A percentile compares a stretch with the other conserved stretches of the same genome.
These are phyloP conservation scores for Gorsachius goisagi DNA, from an alignment of 2,113 vertebrate genomes.

Conservation along the genomic window DNA sequence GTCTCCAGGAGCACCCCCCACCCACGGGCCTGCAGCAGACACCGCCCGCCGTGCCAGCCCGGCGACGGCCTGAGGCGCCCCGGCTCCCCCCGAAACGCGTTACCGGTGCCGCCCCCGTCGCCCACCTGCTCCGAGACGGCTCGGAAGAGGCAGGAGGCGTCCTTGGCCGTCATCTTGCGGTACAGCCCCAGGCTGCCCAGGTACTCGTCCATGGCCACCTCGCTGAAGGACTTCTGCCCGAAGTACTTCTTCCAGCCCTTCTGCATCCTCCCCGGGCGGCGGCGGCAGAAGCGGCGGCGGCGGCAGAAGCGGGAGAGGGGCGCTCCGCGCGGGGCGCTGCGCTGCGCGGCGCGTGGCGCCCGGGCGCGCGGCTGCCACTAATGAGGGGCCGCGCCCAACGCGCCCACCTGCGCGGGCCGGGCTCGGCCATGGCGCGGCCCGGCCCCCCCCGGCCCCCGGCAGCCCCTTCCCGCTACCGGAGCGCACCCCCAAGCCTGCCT, in stretches of 20 bases:
- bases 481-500: fast-evolving
- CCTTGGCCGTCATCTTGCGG: slow-evolving; percentile 92
- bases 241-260: slow-evolving; percentile 91
- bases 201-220: slow-evolving; percentile 94
- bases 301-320: too few relatives aligned
- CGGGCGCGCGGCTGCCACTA: slow-evolving; percentile 27
- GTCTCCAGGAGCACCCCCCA: background rate
- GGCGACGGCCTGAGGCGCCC: background rate
- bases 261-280: slow-evolving; percentile 78
- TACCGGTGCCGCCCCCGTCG: background rate
- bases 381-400: background rate
- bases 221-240: slow-evolving; percentile 76
- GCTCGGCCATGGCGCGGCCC: background rate
- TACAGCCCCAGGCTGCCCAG: slow-evolving; percentile 89
- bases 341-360: background rate
- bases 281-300: background rate
- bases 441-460: background rate
- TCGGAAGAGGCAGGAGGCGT: slow-evolving; percentile 93
- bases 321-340: background rate
- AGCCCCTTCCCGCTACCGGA: too few relatives aligned
- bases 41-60: background rate
- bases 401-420: background rate
- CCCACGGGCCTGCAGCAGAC: background rate
- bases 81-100: too few relatives aligned
- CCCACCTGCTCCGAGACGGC: slow-evolving; percentile 93